Evolutionary conservation across 1,140 invertebrate species (phyloP).

Genomic region (Holotrichia oblita): DNA sequence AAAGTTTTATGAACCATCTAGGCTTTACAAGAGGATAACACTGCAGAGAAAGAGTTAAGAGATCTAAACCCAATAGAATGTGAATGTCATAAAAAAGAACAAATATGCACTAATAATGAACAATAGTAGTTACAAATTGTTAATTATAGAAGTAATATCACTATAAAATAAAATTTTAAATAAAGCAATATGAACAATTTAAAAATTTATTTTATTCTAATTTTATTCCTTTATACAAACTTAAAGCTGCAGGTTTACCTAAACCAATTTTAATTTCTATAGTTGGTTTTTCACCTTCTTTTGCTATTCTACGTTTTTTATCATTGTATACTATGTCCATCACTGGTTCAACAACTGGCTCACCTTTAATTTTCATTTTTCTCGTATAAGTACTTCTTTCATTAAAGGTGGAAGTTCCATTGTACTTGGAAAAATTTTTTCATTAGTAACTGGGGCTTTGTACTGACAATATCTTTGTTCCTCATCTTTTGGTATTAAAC

Average conservation of each 20-base stretch:
- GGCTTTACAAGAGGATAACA: slow-evolving; percentile 20
- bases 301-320: slow-evolving; percentile 65
- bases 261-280: slow-evolving; percentile 64
- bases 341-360: slow-evolving; percentile 60
- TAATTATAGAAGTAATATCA: not conserved
- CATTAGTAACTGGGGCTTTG: slow-evolving; percentile 55
- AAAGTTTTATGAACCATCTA: not conserved
- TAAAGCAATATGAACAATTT: not conserved
- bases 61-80: not conserved
- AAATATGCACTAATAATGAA: not conserved
- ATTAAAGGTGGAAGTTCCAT: slow-evolving; percentile 79
- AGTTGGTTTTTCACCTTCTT: slow-evolving; percentile 69
- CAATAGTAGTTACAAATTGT: not conserved
- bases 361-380: slow-evolving; percentile 66
- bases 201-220: slow-evolving; percentile 35
- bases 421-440: slow-evolving; percentile 68
- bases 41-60: not conserved
- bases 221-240: slow-evolving; percentile 62
- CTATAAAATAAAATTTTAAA: not conserved
- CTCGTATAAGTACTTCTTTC: slow-evolving; percentile 68
- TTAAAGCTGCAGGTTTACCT: slow-evolving; percentile 64
- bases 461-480: slow-evolving; percentile 67
- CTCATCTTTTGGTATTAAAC: slow-evolving; percentile 78
- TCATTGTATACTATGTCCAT: slow-evolving; percentile 67
- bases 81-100: not conserved